phyloP scores from a whole-genome alignment of 2,113 vertebrate species.

The Verasper variegatus region DNA sequence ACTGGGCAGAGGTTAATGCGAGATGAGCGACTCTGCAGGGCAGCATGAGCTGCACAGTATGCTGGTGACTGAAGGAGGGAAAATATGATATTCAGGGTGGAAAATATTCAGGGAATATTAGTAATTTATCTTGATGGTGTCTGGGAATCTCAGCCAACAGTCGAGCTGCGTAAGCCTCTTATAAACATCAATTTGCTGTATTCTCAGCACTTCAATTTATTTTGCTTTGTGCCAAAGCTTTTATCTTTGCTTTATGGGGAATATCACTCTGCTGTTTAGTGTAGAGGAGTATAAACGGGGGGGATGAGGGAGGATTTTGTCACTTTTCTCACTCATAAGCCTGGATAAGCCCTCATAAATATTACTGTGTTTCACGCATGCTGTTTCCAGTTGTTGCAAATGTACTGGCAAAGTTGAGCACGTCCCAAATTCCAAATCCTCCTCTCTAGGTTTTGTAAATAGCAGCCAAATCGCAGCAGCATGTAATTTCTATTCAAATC shows the following conservation, averaged over 20 bases:
- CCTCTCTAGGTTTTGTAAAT: slow-evolving; percentile 37
- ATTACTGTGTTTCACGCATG: slow-evolving; percentile 65
- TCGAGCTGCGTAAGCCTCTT: slow-evolving; percentile 61
- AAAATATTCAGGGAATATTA: background rate
- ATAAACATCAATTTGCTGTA: slow-evolving; percentile 57
- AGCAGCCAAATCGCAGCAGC: background rate
- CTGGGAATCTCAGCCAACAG: slow-evolving; percentile 46
- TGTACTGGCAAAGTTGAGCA: slow-evolving; percentile 51
- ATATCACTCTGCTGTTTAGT: slow-evolving; percentile 63
- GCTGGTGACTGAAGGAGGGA: slow-evolving; percentile 33
- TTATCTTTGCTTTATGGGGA: slow-evolving; percentile 57
- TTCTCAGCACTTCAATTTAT: slow-evolving; percentile 47
- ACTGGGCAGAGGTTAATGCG: slow-evolving; percentile 65
- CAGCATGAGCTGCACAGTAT: slow-evolving; percentile 44
- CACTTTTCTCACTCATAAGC: slow-evolving; percentile 71
- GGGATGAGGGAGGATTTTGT: slow-evolving; percentile 77
- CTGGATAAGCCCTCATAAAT: slow-evolving; percentile 77
- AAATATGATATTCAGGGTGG: slow-evolving; percentile 14
- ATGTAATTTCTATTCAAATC: slow-evolving; percentile 25
- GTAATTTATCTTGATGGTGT: slow-evolving; percentile 30
- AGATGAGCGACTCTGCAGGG: slow-evolving; percentile 61
- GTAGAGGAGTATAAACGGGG: slow-evolving; percentile 59
- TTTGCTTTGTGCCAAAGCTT: slow-evolving; percentile 52
- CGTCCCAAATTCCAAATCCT: slow-evolving; percentile 44
- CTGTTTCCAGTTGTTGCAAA: slow-evolving; percentile 67